Percentiles rank a stretch among this genome's conserved stretches.
phyloP scores from a whole-genome alignment of 2,113 vertebrate genomes.

The Rhegmatorhina hoffmannsi region DNA sequence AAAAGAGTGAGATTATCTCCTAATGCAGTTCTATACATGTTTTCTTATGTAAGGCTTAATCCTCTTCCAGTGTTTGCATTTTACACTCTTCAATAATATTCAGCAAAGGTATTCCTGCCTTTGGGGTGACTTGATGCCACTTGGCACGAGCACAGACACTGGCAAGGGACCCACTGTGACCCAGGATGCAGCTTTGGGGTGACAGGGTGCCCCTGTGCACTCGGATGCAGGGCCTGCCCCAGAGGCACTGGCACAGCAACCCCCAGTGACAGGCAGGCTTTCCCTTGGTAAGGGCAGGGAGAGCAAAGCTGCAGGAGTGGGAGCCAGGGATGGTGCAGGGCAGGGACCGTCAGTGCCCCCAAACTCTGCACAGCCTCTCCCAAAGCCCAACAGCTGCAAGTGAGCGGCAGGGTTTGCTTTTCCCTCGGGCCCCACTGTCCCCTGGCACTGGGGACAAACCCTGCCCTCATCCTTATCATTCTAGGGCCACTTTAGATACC shows the following conservation, averaged over 20 bases:
- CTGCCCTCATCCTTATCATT: not conserved
- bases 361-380: rapidly evolving
- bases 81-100: not conserved
- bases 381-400: not conserved
- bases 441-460: not conserved
- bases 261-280: not conserved
- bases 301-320: not conserved
- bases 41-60: not conserved
- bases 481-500: not conserved
- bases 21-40: not conserved
- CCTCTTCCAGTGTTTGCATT: not conserved
- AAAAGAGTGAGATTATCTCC: not conserved
- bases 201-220: rapidly evolving
- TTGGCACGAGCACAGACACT: not conserved
- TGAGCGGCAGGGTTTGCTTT: not conserved
- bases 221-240: not conserved
- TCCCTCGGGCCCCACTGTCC: not conserved
- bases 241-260: not conserved
- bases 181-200: not conserved
- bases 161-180: not conserved
- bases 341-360: not conserved
- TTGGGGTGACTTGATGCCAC: not conserved
- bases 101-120: not conserved
- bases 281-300: not conserved
- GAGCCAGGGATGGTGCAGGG: not conserved